Conservation (phyloP, 2,888 invertebrate genomes). For the Bruchidius siliquastri region DNA sequence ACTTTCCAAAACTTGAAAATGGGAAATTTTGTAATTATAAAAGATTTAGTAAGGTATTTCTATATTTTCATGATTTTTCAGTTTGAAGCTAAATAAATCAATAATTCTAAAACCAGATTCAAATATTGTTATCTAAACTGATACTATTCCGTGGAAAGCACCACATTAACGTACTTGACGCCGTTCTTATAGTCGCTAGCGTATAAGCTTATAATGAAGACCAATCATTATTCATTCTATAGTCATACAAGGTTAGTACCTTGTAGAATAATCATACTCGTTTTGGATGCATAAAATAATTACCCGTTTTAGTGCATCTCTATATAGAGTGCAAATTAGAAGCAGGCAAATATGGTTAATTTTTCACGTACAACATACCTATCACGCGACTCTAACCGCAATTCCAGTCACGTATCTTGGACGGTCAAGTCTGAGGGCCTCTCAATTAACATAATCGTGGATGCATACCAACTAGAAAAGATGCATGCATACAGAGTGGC, state of each 20-base stretch:
- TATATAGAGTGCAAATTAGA: neutral
- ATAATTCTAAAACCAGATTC: too few relatives aligned
- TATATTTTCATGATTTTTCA: too few relatives aligned
- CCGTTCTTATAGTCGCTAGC: too few relatives aligned
- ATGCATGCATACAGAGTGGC: neutral
- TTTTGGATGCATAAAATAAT: neutral
- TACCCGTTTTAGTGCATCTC: neutral
- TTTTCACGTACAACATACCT: neutral
- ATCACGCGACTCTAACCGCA: neutral
- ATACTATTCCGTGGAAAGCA: too few relatives aligned
- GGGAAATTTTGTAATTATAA: too few relatives aligned
- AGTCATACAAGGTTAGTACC: neutral
- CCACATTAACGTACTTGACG: too few relatives aligned
- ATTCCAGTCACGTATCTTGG: neutral
- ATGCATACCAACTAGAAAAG: neutral
- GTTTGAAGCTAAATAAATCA: too few relatives aligned
- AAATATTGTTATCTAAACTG: too few relatives aligned
- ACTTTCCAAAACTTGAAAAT: too few relatives aligned
- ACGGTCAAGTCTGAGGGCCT: neutral
- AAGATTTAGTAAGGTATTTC: too few relatives aligned
- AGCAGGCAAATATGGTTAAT: neutral
- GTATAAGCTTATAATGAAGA: neutral
- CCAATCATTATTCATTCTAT: neutral
- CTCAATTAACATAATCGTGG: neutral
- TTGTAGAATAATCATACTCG: neutral